Conservation (phyloP, 2,888 invertebrate genomes). For the Plebejus argus region DNA sequence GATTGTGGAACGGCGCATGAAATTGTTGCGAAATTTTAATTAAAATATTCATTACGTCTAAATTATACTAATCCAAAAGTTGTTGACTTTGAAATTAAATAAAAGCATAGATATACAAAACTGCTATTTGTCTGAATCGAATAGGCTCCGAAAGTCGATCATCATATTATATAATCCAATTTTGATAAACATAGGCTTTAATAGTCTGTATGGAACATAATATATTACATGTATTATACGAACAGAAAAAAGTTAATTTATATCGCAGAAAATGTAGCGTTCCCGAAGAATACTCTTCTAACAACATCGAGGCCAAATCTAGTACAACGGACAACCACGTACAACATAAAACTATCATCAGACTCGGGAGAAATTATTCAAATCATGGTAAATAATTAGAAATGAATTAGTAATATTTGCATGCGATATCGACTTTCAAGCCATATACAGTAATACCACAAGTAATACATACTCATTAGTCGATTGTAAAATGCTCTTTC, state of each 20-base stretch:
- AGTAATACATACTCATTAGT: background rate
- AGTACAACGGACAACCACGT: no score
- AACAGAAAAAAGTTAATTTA: no score
- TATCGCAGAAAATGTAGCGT: no score
- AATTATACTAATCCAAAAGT: background rate
- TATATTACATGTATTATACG: no score
- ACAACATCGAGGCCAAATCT: no score
- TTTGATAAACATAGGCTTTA: no score
- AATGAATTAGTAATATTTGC: background rate
- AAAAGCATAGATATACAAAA: background rate
- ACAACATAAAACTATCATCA: no score
- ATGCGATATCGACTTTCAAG: background rate
- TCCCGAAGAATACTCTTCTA: no score
- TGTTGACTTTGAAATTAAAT: background rate
- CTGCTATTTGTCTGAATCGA: no score
- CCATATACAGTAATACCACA: slow-evolving; percentile 9
- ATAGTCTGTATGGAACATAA: no score
- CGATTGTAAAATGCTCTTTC: background rate
- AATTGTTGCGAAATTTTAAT: slow-evolving; percentile 12
- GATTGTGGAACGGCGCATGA: background rate
- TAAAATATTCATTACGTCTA: background rate
- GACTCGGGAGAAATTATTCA: background rate
- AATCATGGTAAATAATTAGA: background rate
- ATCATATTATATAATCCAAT: no score
- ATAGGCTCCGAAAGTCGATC: no score